A percentile compares a stretch with the other conserved stretches of the same genome.
phyloP scores from a whole-genome alignment of 2,888 invertebrate genomes.

The Argyresthia albistria region DNA sequence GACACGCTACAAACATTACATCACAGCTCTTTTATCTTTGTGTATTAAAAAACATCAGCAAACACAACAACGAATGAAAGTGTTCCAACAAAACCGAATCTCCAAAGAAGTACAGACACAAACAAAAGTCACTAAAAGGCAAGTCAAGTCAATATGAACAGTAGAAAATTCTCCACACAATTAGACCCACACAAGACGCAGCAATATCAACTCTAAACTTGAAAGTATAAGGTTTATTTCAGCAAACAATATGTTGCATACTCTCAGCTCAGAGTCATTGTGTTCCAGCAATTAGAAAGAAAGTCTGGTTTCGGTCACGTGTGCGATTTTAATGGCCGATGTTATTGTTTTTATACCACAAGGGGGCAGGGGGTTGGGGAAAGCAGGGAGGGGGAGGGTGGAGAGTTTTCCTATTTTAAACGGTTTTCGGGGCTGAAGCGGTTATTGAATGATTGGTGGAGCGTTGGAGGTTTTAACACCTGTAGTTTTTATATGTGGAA shows the following conservation, averaged over 20 bases:
- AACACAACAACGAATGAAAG: too few relatives aligned
- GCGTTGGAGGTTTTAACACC: background rate
- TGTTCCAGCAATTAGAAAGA: conserved; percentile 53
- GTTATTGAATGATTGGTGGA: background rate
- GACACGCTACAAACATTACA: too few relatives aligned
- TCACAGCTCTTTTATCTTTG: too few relatives aligned
- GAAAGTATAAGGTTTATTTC: background rate
- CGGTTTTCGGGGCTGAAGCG: background rate
- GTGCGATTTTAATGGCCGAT: conserved; percentile 62
- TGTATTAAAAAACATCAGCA: too few relatives aligned
- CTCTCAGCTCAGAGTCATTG: background rate
- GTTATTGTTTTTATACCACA: conserved; percentile 48
- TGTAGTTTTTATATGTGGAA: background rate
- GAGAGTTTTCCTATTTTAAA: too few relatives aligned
- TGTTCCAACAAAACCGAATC: too few relatives aligned
- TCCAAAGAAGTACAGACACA: too few relatives aligned
- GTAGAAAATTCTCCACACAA: background rate
- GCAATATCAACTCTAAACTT: background rate
- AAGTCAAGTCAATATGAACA: too few relatives aligned
- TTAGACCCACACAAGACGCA: background rate
- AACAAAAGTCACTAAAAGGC: too few relatives aligned
- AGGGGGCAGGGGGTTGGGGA: too few relatives aligned
- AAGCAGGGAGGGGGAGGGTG: too few relatives aligned
- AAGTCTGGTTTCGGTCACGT: conserved; percentile 41
- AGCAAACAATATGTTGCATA: background rate